Evolutionary conservation across 1,140 invertebrate species (phyloP), one percentile per base, ranked within the genome.

Genomic region (Antheraea mylitta): DNA sequence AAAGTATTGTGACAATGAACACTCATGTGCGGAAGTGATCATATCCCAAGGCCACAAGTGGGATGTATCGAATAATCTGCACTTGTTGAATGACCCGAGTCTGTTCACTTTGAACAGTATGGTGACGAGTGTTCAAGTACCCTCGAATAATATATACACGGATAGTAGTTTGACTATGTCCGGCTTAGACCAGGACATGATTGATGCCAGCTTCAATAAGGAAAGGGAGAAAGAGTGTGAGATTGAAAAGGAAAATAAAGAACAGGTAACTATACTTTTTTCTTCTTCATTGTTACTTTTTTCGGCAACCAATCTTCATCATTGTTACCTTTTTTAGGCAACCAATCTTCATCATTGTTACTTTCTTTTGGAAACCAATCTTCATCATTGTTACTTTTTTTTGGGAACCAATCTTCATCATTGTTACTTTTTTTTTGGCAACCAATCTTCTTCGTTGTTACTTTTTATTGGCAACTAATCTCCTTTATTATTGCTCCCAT

Each of bases 21-120:
- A 89, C 36, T 89, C 87, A 0, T 94, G 94, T 69, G 84, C 86
- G 0, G 90, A 93, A 38, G 85, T 93, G 9, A 74, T 93, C 0
- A 79, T 93, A 70, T 85, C 91, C 30, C 93, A 94, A 75, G 94
- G 94, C 0, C 93, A 94, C 81, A 92, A 93, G 13, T 94, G 94
- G 94, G 94, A 94, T 68, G 89, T 94, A 11, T 93, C 93, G 0
- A 94, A 94, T 63, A 94, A 94, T 70, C 79, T 93, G 37, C 93
- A 94, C 59, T 86, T 94, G 67, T 82, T 94, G 36, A 92, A 93
- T 62, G 93, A 94, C 64, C 93, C 93, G 0, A 90, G 84, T 74
- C 48, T 92, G n/a, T 88, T 92, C 66, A 90, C 94, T 22, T 83
- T 94, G 58, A 93, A 93, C 69, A 93, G 92, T 75, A 94, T 93